Evolutionary conservation across 2,888 invertebrate species (phyloP), one percentile per base, ranked within the genome.

Genomic region (Leptarthrus brevirostris): DNA sequence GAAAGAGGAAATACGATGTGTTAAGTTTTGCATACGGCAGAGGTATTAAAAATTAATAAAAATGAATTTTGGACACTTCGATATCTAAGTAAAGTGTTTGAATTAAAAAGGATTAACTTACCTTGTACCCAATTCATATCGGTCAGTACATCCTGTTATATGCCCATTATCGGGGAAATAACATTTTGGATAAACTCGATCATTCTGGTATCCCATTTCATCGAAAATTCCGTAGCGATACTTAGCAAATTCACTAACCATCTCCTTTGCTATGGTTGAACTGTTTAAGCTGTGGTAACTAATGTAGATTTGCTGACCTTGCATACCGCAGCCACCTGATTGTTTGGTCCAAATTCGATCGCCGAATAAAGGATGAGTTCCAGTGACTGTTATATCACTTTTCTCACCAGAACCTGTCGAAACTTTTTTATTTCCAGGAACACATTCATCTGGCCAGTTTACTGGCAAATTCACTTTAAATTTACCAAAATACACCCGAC

Each of bases 181-280:
- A 78, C 88, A 89, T 74, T 86, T 82, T 0, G 90, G 89, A 80
- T 89, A 89, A 36, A 89, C 85, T 1, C 86, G 85, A 80, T 90
- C 90, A 56, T 86, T 86, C 47, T 83, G 82, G 79, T 87, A 89
- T 1, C 90, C 90, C 75, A 88, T 87, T 81, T 91, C 91, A 78
- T 90, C 90, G 81, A 90, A 91, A 2, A 91, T 87, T 2, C 91
- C 91, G 83, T 90, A 91, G 0, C 90, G 87, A 79, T 89, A 90
- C 83, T 89, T 90, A 3, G 89, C 88, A 87, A 90, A 91, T 79
- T 91, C 88, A 78, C 88, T 88, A 0, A 89, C 86, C 36, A 91
- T 79, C 10, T 86, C 82, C 69, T 87, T 86, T 36, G 84, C 84
- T 81, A 80, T 47, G 58, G 30, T 24, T n/a, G 44, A 16, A 26